Conservation (phyloP, 2,888 invertebrate genomes). For the Aleiodes testaceus region DNA sequence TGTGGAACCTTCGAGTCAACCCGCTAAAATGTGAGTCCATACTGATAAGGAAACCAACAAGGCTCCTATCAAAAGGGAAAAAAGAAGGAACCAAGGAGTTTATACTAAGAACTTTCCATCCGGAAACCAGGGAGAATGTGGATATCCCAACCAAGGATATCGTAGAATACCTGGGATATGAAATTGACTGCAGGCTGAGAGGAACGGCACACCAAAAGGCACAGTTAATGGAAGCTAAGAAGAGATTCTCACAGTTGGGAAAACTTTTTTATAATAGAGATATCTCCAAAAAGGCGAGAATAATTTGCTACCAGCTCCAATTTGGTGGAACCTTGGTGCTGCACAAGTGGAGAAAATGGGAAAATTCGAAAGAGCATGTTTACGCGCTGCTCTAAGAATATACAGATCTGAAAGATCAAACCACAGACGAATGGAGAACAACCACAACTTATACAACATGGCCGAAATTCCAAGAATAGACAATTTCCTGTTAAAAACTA, state of each 20-base stretch:
- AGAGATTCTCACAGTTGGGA: not conserved
- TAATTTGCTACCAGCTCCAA: slow-evolving; percentile 37
- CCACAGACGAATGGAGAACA: too few species aligned
- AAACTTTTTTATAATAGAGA: not conserved
- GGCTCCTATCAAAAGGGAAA: slow-evolving; percentile 8
- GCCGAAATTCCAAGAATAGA: too few species aligned
- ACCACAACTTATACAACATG: too few species aligned
- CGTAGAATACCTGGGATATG: slow-evolving; percentile 39
- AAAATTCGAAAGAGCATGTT: slow-evolving; percentile 33
- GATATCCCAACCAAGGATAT: slow-evolving; percentile 28
- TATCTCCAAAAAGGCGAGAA: slow-evolving; percentile 3
- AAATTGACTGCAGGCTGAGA: slow-evolving; percentile 26
- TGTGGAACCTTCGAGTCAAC: slow-evolving; percentile 39
- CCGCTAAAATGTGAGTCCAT: slow-evolving; percentile 41
- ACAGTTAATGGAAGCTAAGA: slow-evolving; percentile 38
- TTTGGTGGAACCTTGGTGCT: slow-evolving; percentile 37
- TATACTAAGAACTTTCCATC: slow-evolving; percentile 16
- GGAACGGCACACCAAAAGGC: slow-evolving; percentile 3
- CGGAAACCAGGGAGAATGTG: not conserved
- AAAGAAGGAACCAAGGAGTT: slow-evolving; percentile 35
- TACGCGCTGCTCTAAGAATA: slow-evolving; percentile 33
- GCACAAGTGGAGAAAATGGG: slow-evolving; percentile 12
- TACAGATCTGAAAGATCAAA: slow-evolving; percentile 6
- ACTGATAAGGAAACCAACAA: slow-evolving; percentile 18
- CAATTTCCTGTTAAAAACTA: too few species aligned